Percentiles rank a stretch among this genome's conserved stretches.
These are phyloP conservation scores for Taenioides sp. DNA, from an alignment of 2,797 vertebrate genomes.

Conservation along the genomic window DNA sequence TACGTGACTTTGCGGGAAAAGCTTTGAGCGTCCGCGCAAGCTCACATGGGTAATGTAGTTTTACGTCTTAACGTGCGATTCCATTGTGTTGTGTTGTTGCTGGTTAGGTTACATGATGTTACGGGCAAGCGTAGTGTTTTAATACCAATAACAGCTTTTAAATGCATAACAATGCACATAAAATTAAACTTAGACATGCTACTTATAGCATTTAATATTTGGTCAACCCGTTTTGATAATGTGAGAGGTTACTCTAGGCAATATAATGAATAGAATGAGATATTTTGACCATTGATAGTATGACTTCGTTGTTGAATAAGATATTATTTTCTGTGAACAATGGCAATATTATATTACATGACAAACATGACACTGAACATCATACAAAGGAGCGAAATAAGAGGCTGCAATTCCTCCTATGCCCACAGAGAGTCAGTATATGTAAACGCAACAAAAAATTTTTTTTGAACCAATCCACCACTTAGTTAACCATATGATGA, in stretches of 20 bases:
- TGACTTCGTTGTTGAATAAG: not conserved
- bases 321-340: not conserved
- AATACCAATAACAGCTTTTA: not conserved
- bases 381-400: not conserved
- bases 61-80: accelerated
- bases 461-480: not conserved
- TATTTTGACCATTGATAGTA: not conserved
- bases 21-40: not conserved
- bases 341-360: not conserved
- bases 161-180: too few relatives aligned
- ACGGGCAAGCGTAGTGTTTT: not conserved
- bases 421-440: constrained; percentile 23
- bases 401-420: not conserved
- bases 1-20: constrained; percentile 39
- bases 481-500: not conserved
- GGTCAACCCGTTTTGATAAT: not conserved
- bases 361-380: not conserved
- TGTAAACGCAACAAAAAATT: not conserved
- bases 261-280: not conserved
- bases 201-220: not conserved
- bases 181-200: not conserved
- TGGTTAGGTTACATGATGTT: not conserved
- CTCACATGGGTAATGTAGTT: constrained; percentile 57
- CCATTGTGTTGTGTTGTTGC: not conserved
- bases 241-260: not conserved